Percentiles rank a stretch among this genome's conserved stretches.
phyloP scores from a whole-genome alignment of 2,113 vertebrate species.

The Nymphicus hollandicus region DNA sequence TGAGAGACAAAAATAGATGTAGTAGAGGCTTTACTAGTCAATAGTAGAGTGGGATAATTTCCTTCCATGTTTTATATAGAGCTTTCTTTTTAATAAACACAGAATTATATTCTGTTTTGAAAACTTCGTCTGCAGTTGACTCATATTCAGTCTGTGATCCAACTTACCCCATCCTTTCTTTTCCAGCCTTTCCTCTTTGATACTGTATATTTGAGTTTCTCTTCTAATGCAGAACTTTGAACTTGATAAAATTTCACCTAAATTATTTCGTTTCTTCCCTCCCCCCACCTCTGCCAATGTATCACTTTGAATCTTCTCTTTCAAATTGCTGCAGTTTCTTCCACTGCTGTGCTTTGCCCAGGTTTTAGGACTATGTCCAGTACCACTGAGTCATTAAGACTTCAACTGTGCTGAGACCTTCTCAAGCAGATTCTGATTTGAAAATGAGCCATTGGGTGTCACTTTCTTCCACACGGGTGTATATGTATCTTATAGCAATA shows the following conservation, averaged over 20 bases:
- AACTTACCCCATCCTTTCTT: not conserved
- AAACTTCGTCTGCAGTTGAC: not conserved
- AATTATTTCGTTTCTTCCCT: not conserved
- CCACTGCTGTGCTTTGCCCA: not conserved
- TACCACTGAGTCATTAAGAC: not conserved
- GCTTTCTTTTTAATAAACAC: constrained; percentile 53
- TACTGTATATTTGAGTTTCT: not conserved
- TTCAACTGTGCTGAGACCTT: not conserved
- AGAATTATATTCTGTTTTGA: constrained; percentile 47
- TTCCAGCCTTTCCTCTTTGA: not conserved
- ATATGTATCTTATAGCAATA: not conserved
- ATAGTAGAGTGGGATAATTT: constrained; percentile 46
- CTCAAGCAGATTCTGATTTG: not conserved
- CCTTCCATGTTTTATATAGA: constrained; percentile 17
- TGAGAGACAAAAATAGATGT: constrained; percentile 37
- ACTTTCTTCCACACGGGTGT: not conserved
- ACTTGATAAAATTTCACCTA: not conserved
- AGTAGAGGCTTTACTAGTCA: constrained; percentile 25
- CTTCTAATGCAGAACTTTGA: not conserved
- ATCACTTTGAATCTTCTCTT: not conserved
- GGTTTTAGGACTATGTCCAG: not conserved
- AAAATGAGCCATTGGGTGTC: not conserved
- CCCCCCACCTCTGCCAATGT: not conserved
- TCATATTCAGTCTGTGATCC: constrained; percentile 15
- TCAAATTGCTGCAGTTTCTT: not conserved